A percentile compares a stretch with the other conserved stretches of the same genome.
Conservation (phyloP, 1,140 invertebrate genomes). For the Drosophila paulistorum region DNA sequence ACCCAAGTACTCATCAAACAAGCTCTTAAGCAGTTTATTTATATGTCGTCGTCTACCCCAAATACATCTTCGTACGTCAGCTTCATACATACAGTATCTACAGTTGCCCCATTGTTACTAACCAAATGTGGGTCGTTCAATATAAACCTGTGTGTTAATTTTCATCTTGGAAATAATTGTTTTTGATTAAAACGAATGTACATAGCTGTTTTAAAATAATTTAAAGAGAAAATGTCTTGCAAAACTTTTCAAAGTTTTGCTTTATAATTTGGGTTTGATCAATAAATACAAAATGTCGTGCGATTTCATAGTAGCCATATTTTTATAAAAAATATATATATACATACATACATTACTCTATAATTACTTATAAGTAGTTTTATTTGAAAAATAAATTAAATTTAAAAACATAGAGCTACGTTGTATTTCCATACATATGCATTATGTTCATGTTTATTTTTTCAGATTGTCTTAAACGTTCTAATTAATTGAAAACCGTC, state of each 20-base stretch:
- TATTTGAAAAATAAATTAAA: constrained; percentile 53
- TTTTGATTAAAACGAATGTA: constrained; percentile 30
- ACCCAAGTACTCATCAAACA: constrained; percentile 69
- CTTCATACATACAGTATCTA: constrained; percentile 43
- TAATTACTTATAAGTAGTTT: constrained; percentile 74
- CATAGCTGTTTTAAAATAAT: constrained; percentile 5
- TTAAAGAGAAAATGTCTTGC: constrained; percentile 21
- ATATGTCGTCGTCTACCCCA: constrained; percentile 61
- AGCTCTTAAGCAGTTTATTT: constrained; percentile 76
- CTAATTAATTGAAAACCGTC: constrained; percentile 42
- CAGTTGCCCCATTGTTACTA: constrained; percentile 40
- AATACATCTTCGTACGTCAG: constrained; percentile 35
- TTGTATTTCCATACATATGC: constrained; percentile 44
- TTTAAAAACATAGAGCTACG: constrained; percentile 46
- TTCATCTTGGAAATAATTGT: constrained; percentile 46
- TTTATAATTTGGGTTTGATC: constrained; percentile 49
- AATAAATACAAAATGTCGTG: constrained; percentile 32
- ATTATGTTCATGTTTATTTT: constrained; percentile 56
- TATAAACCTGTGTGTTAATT: constrained; percentile 45
- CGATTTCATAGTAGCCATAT: constrained; percentile 71
- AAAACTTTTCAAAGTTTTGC: constrained; percentile 44
- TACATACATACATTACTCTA: constrained; percentile 65
- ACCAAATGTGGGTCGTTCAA: constrained; percentile 7
- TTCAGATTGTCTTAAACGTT: constrained; percentile 48
- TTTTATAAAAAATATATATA: constrained; percentile 49